These are phyloP conservation scores for Dryobates pubescens DNA, from an alignment of 2,797 vertebrate species.

Conservation along the genomic window DNA sequence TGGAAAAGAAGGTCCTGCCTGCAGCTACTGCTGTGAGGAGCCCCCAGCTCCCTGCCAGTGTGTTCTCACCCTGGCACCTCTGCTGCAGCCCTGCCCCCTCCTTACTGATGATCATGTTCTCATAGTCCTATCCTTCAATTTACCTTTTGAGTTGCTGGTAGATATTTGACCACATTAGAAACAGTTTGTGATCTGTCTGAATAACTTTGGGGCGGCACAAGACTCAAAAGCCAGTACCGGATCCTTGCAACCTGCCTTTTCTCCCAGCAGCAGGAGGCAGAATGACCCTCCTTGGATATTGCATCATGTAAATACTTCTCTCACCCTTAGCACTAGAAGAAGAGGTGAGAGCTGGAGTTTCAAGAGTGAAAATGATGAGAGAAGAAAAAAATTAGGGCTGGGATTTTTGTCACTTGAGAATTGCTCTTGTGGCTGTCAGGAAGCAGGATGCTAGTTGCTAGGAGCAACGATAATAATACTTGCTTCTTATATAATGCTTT, in stretches of 20 bases:
- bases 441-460: conserved; percentile 51
- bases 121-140: not conserved
- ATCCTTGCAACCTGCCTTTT: not conserved
- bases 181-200: not conserved
- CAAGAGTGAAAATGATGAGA: not conserved
- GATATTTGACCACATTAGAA: not conserved
- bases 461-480: not conserved
- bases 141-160: not conserved
- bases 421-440: conserved; percentile 22
- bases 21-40: no score
- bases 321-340: not conserved
- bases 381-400: not conserved
- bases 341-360: not conserved
- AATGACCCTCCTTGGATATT: not conserved
- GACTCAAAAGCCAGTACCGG: fast-evolving
- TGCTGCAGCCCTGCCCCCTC: no score
- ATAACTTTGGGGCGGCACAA: not conserved
- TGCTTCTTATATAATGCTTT: conserved; percentile 24
- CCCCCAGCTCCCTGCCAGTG: no score
- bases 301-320: not conserved
- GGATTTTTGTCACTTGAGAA: conserved; percentile 29
- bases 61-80: no score
- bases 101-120: not conserved
- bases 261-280: not conserved
- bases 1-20: no score